These are phyloP conservation scores for Bradypodion pumilum DNA, from an alignment of 2,797 vertebrate genomes.

Conservation along the genomic window DNA sequence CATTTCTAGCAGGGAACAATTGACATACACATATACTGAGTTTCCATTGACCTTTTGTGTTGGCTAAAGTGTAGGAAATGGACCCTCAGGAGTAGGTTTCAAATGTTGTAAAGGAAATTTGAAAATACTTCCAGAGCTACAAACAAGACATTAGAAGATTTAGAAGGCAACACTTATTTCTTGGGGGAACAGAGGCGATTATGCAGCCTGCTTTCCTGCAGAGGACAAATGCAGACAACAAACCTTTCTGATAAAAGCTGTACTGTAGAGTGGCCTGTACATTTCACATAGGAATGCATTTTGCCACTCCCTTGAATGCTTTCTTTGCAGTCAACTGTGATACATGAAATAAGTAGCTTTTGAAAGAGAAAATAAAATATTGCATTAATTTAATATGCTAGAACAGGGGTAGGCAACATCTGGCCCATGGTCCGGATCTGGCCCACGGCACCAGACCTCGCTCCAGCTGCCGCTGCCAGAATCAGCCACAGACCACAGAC, in stretches of 20 bases:
- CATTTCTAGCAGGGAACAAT: constrained; percentile 9
- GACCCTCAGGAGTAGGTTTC: constrained; percentile 15
- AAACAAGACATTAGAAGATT: constrained; percentile 24
- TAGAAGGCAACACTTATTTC: constrained; percentile 19
- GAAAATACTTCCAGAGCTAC: constrained; percentile 20
- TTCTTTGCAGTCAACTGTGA: neutral
- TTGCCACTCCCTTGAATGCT: neutral
- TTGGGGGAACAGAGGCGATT: constrained; percentile 30
- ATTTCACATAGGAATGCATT: constrained; percentile 10
- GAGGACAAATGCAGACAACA: neutral
- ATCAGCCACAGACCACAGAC: too few species aligned
- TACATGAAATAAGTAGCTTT: neutral
- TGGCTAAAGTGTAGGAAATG: constrained; percentile 2
- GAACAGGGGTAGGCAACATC: too few species aligned
- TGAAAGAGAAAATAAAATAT: neutral
- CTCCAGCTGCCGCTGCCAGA: too few species aligned
- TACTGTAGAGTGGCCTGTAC: constrained; percentile 20
- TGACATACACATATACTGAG: constrained; percentile 22
- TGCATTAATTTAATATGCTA: neutral
- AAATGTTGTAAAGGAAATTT: constrained; percentile 35
- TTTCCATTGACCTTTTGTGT: constrained; percentile 18
- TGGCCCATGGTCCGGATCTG: too few species aligned
- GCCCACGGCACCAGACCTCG: too few species aligned
- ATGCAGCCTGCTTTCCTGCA: constrained; percentile 4
- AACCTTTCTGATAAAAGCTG: constrained; percentile 1